These are phyloP conservation scores for Lepetodrilus schrolli DNA, from an alignment of 2,888 invertebrate genomes.

Conservation along the genomic window DNA sequence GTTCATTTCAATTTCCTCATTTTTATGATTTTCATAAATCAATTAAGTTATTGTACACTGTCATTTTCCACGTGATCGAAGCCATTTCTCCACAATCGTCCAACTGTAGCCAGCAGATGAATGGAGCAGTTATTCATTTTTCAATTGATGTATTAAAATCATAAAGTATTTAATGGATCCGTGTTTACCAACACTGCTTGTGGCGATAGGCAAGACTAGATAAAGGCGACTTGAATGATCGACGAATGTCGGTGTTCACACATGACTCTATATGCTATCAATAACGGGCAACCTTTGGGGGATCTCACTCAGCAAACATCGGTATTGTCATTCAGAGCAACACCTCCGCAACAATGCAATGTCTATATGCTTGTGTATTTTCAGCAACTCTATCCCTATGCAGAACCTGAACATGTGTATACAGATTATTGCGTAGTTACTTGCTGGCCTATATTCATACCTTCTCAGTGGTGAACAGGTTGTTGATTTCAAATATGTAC, in stretches of 20 bases:
- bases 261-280: too few species aligned
- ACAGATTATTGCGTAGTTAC: too few species aligned
- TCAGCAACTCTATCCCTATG: too few species aligned
- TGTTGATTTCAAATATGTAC: too few species aligned
- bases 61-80: slow-evolving; percentile 1
- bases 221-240: too few species aligned
- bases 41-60: slow-evolving; percentile 8
- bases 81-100: neutral
- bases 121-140: slow-evolving; percentile 4
- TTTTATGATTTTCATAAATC: slow-evolving; percentile 6
- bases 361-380: too few species aligned
- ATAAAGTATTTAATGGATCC: slow-evolving; percentile 14
- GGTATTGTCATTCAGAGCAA: too few species aligned
- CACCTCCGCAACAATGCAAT: too few species aligned
- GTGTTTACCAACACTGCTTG: neutral
- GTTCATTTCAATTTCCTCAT: neutral
- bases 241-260: too few species aligned
- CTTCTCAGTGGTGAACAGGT: too few species aligned
- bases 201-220: neutral
- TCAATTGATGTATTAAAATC: slow-evolving; percentile 13
- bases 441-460: too few species aligned
- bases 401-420: too few species aligned
- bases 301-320: neutral
- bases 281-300: neutral
- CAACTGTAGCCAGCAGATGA: neutral